A percentile compares a stretch with the other conserved stretches of the same genome.
Evolutionary conservation across 2,113 vertebrate genomes (phyloP).

Genomic region (Amblyornis subalaris): DNA sequence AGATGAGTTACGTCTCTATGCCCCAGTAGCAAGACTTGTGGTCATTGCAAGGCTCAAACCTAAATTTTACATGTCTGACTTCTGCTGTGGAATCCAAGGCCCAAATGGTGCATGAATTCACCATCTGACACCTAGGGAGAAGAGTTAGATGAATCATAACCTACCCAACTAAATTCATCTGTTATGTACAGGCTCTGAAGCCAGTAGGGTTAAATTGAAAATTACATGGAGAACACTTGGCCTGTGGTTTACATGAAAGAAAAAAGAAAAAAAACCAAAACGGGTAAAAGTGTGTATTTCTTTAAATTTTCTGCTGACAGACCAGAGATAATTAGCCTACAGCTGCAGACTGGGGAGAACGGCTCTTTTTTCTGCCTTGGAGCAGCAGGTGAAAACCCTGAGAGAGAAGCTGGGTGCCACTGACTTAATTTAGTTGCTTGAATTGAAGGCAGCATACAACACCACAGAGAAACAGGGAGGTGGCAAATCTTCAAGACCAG

Average conservation of each 20-base stretch:
- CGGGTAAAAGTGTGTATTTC: background rate
- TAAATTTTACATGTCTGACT: background rate
- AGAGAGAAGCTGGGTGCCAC: constrained; percentile 45
- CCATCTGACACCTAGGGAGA: background rate
- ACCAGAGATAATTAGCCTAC: constrained; percentile 47
- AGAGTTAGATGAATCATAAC: background rate
- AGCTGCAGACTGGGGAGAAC: constrained; percentile 44
- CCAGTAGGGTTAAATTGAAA: background rate
- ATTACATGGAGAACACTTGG: background rate
- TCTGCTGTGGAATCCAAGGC: background rate
- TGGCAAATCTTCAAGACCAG: background rate
- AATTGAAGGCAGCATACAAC: background rate
- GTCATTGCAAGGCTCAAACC: background rate
- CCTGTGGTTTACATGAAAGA: constrained; percentile 16
- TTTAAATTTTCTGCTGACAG: constrained; percentile 56
- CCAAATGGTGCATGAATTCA: background rate
- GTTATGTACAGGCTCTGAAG: background rate
- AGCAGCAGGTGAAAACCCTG: constrained; percentile 46
- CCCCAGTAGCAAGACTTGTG: background rate
- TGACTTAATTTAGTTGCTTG: constrained; percentile 46
- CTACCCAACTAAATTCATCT: background rate
- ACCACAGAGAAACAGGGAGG: background rate
- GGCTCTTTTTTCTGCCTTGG: constrained; percentile 29
- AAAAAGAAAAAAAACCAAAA: background rate
- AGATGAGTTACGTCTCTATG: background rate